Evolutionary conservation across 1,140 invertebrate genomes (phyloP).

Genomic region (Helicoverpa armigera): DNA sequence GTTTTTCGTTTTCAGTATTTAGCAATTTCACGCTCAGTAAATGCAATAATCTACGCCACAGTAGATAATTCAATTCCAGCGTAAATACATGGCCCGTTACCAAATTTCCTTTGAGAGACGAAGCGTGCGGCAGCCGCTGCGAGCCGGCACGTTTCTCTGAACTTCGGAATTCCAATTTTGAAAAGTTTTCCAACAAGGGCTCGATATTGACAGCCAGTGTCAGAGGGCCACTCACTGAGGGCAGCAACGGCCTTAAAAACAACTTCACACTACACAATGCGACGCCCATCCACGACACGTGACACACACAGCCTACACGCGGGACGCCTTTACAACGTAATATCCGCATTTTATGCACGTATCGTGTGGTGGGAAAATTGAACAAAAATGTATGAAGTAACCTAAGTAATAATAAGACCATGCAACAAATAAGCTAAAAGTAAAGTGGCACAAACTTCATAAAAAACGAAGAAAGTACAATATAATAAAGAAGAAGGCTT

Average conservation of each 20-base stretch:
- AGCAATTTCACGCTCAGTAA: conserved; percentile 68
- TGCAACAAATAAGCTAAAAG: not conserved
- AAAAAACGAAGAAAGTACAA: conserved; percentile 45
- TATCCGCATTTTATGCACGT: too few species aligned
- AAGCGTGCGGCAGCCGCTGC: conserved; percentile 73
- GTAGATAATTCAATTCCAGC: conserved; percentile 79
- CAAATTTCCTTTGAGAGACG: conserved; percentile 84
- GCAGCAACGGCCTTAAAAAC: conserved; percentile 64
- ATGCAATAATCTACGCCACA: conserved; percentile 71
- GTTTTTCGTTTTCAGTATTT: conserved; percentile 64
- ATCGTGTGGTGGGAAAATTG: not conserved
- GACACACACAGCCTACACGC: conserved; percentile 8
- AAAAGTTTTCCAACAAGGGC: conserved; percentile 83
- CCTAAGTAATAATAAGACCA: not conserved
- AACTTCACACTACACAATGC: conserved; percentile 50
- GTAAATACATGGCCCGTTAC: conserved; percentile 80
- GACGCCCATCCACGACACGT: conserved; percentile 15
- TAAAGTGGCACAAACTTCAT: conserved; percentile 32
- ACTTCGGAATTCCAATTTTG: conserved; percentile 86
- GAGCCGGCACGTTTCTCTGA: conserved; percentile 80
- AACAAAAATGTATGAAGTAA: not conserved
- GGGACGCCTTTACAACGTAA: too few species aligned
- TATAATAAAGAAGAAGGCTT: conserved; percentile 63
- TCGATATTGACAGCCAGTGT: conserved; percentile 81
- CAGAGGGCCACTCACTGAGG: conserved; percentile 71